These are phyloP conservation scores for Drosophila persimilis DNA, from an alignment of 1,140 invertebrate species.

Conservation along the genomic window DNA sequence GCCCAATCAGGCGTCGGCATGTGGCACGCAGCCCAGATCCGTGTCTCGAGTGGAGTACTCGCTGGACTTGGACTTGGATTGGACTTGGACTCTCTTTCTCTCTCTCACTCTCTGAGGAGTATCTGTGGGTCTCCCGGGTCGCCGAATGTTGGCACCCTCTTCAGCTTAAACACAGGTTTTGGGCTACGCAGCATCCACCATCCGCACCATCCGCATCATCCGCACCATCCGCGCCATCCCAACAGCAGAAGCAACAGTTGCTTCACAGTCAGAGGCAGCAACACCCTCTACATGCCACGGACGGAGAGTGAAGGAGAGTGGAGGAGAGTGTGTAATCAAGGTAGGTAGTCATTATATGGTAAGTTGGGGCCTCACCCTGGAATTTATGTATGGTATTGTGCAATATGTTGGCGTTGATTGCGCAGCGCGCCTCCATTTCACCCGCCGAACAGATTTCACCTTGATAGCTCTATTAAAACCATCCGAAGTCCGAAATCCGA, in stretches of 20 bases:
- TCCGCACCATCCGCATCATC: too few relatives aligned
- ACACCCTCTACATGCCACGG: conserved; percentile 59
- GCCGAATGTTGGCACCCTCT: conserved; percentile 72
- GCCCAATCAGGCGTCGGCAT: conserved; percentile 27
- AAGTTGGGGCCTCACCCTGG: conserved; percentile 58
- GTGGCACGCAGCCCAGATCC: conserved; percentile 27
- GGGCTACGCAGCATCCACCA: conserved; percentile 18
- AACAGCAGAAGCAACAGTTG: conserved; percentile 31
- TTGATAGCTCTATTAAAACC: conserved; percentile 67
- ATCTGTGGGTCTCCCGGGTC: conserved; percentile 23
- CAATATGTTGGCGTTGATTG: conserved; percentile 58
- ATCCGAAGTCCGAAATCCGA: neutral
- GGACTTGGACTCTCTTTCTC: neutral
- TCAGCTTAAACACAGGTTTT: conserved; percentile 76
- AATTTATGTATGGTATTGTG: conserved; percentile 67
- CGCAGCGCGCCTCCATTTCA: conserved; percentile 15
- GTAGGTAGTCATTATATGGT: conserved; percentile 80
- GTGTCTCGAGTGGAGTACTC: conserved; percentile 2
- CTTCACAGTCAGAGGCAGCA: conserved; percentile 23
- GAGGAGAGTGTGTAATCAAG: conserved; percentile 71
- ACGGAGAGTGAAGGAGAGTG: conserved; percentile 1
- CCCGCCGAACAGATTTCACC: conserved; percentile 19
- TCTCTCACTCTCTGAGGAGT: neutral
- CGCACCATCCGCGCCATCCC: too few relatives aligned
- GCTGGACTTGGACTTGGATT: conserved; percentile 1